These are phyloP conservation scores for Anthrax anthrax DNA, from an alignment of 2,888 invertebrate species.

Conservation along the genomic window DNA sequence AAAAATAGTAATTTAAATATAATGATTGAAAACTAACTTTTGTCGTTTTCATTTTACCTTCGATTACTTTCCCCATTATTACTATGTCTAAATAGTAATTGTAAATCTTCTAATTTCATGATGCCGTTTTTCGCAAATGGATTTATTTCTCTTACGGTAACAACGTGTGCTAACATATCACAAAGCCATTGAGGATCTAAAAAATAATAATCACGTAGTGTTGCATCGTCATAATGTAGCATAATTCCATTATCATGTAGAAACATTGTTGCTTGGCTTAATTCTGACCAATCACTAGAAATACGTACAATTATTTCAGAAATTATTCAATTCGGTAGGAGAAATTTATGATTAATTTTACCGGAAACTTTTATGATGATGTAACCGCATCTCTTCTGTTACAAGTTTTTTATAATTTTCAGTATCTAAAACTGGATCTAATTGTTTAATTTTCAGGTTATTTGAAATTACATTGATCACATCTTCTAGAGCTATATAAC, in stretches of 20 bases:
- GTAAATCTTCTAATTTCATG: constrained; percentile 86
- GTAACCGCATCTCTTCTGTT: constrained; percentile 32
- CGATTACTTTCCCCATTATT: constrained; percentile 55
- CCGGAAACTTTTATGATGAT: constrained; percentile 32
- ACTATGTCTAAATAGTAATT: constrained; percentile 83
- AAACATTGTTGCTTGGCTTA: constrained; percentile 92
- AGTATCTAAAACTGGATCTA: constrained; percentile 72
- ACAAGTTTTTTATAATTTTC: constrained; percentile 50
- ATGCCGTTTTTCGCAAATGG: constrained; percentile 85
- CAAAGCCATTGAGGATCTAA: constrained; percentile 97
- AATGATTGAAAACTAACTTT: no score
- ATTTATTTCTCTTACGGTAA: constrained; percentile 93
- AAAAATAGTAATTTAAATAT: no score
- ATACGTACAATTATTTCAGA: background rate
- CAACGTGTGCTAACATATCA: constrained; percentile 92
- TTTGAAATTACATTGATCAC: constrained; percentile 69
- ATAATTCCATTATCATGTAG: constrained; percentile 95
- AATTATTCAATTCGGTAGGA: no score
- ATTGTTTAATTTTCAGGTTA: constrained; percentile 51
- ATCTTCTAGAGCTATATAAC: constrained; percentile 88
- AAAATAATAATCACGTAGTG: constrained; percentile 87
- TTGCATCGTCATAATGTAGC: constrained; percentile 87
- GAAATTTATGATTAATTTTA: constrained; percentile 3
- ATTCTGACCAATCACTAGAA: constrained; percentile 67
- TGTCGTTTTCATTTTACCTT: constrained; percentile 17